phyloP scores from a whole-genome alignment of 2,888 invertebrate genomes.

The Prosopocoilus inquinatus region DNA sequence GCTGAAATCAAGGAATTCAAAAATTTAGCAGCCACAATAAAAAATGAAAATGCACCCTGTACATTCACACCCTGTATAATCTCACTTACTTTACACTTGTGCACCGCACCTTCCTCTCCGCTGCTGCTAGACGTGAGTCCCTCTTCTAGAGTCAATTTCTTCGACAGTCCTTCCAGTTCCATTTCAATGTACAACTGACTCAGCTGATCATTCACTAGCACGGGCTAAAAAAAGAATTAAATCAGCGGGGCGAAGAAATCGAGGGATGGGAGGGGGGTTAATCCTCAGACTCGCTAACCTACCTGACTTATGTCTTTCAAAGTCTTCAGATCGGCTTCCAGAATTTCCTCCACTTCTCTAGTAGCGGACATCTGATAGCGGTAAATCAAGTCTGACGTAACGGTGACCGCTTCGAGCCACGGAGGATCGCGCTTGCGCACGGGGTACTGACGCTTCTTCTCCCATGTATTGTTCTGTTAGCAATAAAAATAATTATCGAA shows the following conservation, averaged over 20 bases:
- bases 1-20: constrained; percentile 35
- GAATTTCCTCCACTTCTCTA: constrained; percentile 59
- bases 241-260: not conserved
- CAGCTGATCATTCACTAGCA: constrained; percentile 70
- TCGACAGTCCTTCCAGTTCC: constrained; percentile 61
- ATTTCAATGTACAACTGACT: constrained; percentile 68
- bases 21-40: no score
- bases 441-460: constrained; percentile 51
- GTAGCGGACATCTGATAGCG: constrained; percentile 61
- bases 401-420: constrained; percentile 65
- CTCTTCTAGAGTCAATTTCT: constrained; percentile 63
- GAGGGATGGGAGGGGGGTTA: no score
- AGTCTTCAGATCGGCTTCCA: constrained; percentile 60
- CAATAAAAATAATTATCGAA: constrained; percentile 4
- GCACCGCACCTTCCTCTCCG: constrained; percentile 26
- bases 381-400: constrained; percentile 68
- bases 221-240: constrained; percentile 54
- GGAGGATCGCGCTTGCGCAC: constrained; percentile 58
- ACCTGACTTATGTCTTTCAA: constrained; percentile 59
- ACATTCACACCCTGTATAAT: not conserved
- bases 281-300: constrained; percentile 16
- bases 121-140: constrained; percentile 58
- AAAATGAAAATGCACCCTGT: no score
- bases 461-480: constrained; percentile 33
- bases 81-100: constrained; percentile 36